Base-by-base conservation (phyloP, 2,797 vertebrate species). In the Iguana delicatissima region DNA sequence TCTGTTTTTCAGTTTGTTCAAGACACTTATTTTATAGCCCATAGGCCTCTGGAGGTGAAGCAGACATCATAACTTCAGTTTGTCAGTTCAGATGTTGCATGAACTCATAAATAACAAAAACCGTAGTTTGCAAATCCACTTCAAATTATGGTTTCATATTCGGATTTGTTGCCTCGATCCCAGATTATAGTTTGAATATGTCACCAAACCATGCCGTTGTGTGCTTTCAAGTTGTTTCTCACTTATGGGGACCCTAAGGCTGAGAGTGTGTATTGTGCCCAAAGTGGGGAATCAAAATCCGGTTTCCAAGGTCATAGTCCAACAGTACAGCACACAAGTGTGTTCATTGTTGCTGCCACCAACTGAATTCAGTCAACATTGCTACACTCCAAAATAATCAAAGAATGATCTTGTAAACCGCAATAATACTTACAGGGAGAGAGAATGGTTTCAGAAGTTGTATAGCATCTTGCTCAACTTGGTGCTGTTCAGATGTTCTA, bases 391-490 rank as follows among this genome's bases (percentile, higher is more conserved):
- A 12, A 26, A 55, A 84, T 85, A 24, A 55, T 46, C 13, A 59
- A 18, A 1, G 55, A 24, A 38, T 38, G 10, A 46, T 5, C 55
- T 74, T 80, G 16, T 62, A 52, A 50, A 29, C 24, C 26, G 22
- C 46, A 85, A 1, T 55, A 5, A 1, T 26, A 26, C 1, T 9
- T 46, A 42, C 6, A 10, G 29, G 5, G 22, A 42, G 76, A 46
- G 73, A 9, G 52, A 32, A 89, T 88, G 86, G 79, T 91, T 84
- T 76, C 67, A 24, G 0, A 85, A 86, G 46, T 22, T 46, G 9
- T 35, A 85, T 77, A 29, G 22, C 1, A 24, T 5, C 0, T 67
- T 67, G n/a, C 20, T 82, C 35, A 59, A 38, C n/a, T 82, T 0
- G 3, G 1, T 13, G 55, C 1, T 82, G n/a, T 82, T 67, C 64